Percentiles rank a stretch among this genome's conserved stretches.
These are phyloP conservation scores for Pachyramphus minor DNA, from an alignment of 2,113 vertebrate species.

Conservation along the genomic window DNA sequence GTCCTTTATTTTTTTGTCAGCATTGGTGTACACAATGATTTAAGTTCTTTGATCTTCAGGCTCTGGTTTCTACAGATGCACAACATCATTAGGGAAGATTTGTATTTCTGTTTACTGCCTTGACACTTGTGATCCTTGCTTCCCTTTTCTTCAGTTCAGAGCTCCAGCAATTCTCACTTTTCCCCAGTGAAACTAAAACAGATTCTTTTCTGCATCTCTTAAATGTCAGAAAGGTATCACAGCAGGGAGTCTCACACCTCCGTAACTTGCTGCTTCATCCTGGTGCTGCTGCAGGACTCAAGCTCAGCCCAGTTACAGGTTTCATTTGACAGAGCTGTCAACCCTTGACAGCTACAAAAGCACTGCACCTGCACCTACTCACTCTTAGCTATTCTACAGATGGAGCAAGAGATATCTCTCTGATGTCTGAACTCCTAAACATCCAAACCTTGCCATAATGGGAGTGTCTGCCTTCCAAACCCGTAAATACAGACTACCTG, in stretches of 20 bases:
- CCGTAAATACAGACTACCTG: neutral
- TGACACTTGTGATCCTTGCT: neutral
- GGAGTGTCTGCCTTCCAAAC: neutral
- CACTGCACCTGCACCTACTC: neutral
- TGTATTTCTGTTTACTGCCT: neutral
- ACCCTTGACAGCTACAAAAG: neutral
- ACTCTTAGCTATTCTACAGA: neutral
- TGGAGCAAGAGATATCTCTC: neutral
- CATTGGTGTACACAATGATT: constrained; percentile 77
- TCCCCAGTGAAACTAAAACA: neutral
- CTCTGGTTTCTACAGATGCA: constrained; percentile 80
- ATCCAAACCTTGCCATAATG: neutral
- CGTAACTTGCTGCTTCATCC: neutral
- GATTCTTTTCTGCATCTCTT: neutral
- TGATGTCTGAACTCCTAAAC: neutral
- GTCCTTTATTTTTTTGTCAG: constrained; percentile 68
- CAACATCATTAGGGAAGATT: constrained; percentile 74
- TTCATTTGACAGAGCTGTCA: neutral
- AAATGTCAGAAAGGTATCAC: neutral
- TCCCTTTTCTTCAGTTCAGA: neutral
- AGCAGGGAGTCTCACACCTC: neutral
- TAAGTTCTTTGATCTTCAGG: constrained; percentile 80
- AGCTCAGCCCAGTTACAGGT: neutral
- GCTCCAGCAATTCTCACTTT: neutral
- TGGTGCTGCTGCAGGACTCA: neutral